phyloP scores from a whole-genome alignment of 2,797 vertebrate species.

The Uromys caudimaculatus region DNA sequence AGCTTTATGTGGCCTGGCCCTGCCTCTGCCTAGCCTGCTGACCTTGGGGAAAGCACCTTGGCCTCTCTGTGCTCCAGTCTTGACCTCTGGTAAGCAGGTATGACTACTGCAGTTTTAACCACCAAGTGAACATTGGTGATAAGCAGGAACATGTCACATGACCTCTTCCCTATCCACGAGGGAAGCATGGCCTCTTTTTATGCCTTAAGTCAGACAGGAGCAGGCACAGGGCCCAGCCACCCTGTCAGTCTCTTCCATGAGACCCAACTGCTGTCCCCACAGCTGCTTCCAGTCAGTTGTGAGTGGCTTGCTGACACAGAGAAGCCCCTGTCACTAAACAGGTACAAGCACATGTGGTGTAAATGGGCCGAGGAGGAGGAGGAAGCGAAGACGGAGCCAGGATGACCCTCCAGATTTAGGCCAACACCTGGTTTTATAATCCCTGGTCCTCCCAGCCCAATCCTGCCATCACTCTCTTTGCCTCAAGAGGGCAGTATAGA shows the following conservation, averaged over 20 bases:
- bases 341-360: not conserved
- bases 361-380: not conserved
- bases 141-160: not conserved
- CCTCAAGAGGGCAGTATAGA: not conserved
- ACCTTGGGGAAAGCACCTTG: not conserved
- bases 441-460: not conserved
- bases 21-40: not conserved
- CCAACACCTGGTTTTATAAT: not conserved
- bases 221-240: not conserved
- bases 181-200: not conserved
- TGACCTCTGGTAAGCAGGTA: not conserved
- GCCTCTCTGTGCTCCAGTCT: not conserved
- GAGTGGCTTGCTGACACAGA: not conserved
- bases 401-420: not conserved
- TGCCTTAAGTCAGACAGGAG: not conserved
- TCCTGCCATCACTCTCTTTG: not conserved
- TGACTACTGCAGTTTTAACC: not conserved
- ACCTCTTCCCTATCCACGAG: not conserved
- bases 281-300: conserved; percentile 1
- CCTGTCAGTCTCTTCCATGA: not conserved
- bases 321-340: not conserved
- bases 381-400: not conserved
- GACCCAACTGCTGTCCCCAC: not conserved
- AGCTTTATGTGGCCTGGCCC: not conserved
- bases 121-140: not conserved